Conservation (phyloP, 2,888 invertebrate species). For the Choristoneura rosaceana region DNA sequence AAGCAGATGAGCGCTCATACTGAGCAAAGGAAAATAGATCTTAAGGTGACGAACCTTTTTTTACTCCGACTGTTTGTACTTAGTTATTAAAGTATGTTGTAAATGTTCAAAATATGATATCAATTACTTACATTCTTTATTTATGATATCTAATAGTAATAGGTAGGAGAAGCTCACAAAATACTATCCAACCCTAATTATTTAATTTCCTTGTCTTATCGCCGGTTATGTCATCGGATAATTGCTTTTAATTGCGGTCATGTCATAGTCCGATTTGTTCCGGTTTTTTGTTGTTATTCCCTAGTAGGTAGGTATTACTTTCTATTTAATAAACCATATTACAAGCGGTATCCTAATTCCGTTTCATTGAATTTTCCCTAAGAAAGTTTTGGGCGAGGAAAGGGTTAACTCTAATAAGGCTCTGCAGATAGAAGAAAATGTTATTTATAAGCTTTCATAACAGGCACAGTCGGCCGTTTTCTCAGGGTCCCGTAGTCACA, state of each 20-base stretch:
- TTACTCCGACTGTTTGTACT: too few species aligned
- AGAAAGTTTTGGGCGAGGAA: neutral
- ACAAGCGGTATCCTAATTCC: neutral
- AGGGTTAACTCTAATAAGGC: constrained; percentile 4
- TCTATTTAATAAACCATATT: too few species aligned
- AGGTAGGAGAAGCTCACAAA: too few species aligned
- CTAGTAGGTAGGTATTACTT: too few species aligned
- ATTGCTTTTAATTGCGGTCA: neutral
- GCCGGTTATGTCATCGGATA: neutral
- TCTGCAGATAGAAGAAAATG: neutral
- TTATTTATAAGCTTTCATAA: constrained; percentile 4
- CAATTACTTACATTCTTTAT: too few species aligned
- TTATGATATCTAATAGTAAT: too few species aligned
- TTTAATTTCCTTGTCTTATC: neutral
- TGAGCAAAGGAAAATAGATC: too few species aligned
- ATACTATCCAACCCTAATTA: neutral
- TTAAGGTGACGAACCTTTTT: too few species aligned
- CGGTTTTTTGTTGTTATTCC: neutral
- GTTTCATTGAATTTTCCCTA: neutral
- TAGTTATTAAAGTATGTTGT: too few species aligned
- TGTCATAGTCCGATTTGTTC: neutral
- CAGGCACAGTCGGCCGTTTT: neutral
- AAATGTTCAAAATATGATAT: too few species aligned
- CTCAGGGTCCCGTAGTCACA: neutral
- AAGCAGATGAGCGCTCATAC: too few species aligned